Evolutionary conservation across 1,140 invertebrate species (phyloP), one percentile per base, ranked within the genome.

Genomic region (Chymomyza costata): DNA sequence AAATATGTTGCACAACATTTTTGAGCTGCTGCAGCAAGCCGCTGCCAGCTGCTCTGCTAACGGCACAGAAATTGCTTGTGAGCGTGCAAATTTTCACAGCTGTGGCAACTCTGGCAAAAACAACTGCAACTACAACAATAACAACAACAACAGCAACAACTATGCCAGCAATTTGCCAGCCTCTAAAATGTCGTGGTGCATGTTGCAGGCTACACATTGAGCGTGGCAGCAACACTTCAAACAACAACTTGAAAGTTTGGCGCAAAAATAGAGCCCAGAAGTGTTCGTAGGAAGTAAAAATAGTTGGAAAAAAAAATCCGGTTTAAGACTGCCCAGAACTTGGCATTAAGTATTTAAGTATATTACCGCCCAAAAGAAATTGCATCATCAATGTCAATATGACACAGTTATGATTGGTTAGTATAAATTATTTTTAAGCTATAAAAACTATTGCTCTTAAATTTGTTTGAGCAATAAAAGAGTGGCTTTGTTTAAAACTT

Each of bases 351-450:
- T n/a, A n/a, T n/a, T n/a, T n/a, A n/a, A n/a, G n/a, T n/a, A n/a
- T 39, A 38, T 14, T 8, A 10, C 14, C 51, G 59, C 39, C 25
- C n/a, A 52, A 61, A 49, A 61, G 53, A 60, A 71, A 66, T 71
- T 76, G 73, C 71, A 78, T 80, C 73, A 78, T 78, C 73, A 78
- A 78, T 78, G 71, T 73, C 80, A 78, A 78, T 78, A 71, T 69
- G 41, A 48, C 40, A 44, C n/a, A n/a, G n/a, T n/a, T n/a, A n/a
- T n/a, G n/a, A n/a, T n/a, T n/a, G n/a, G n/a, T n/a, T n/a, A n/a
- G n/a, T n/a, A n/a, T n/a, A n/a, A n/a, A n/a, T n/a, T n/a, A n/a
- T n/a, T n/a, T n/a, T n/a, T n/a, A n/a, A n/a, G n/a, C n/a, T n/a
- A n/a, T n/a, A n/a, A n/a, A n/a, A n/a, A n/a, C n/a, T n/a, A n/a